A percentile compares a stretch with the other conserved stretches of the same genome.
These are phyloP conservation scores for Drosophila funebris DNA, from an alignment of 1,140 invertebrate genomes.

Conservation along the genomic window DNA sequence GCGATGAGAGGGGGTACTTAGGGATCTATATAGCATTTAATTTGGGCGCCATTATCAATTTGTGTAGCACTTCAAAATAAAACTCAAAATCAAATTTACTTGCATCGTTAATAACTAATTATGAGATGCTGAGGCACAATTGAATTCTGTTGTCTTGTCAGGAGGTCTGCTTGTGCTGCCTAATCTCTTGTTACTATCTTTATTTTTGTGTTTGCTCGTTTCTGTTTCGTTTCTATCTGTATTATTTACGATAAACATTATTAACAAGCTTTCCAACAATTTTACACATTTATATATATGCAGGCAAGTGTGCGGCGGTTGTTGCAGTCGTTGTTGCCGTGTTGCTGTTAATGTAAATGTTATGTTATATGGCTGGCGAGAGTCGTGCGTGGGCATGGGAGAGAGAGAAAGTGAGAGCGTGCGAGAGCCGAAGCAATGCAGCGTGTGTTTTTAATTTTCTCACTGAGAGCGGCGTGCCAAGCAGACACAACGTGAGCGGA, in stretches of 20 bases:
- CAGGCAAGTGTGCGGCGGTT: slow-evolving; percentile 77
- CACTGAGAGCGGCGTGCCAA: slow-evolving; percentile 33
- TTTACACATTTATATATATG: slow-evolving; percentile 78
- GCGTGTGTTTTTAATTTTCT: slow-evolving; percentile 13
- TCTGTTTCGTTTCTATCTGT: slow-evolving; percentile 64
- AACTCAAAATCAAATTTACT: slow-evolving; percentile 29
- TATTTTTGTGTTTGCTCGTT: slow-evolving; percentile 59
- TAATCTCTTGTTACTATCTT: not conserved
- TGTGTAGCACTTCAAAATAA: slow-evolving; percentile 50
- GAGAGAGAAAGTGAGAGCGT: slow-evolving; percentile 19
- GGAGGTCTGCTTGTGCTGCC: not conserved
- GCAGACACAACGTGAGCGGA: slow-evolving; percentile 51
- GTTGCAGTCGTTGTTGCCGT: slow-evolving; percentile 61
- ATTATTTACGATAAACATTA: slow-evolving; percentile 57
- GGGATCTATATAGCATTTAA: slow-evolving; percentile 43
- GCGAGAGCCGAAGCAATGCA: slow-evolving; percentile 36
- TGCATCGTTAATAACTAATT: slow-evolving; percentile 15
- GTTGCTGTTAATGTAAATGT: slow-evolving; percentile 45
- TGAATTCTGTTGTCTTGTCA: not conserved
- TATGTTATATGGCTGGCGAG: slow-evolving; percentile 53
- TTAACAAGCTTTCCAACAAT: slow-evolving; percentile 75
- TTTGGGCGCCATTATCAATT: slow-evolving; percentile 35
- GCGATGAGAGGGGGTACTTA: slow-evolving; percentile 1
- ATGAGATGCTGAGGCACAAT: not conserved
- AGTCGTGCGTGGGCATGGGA: slow-evolving; percentile 30